phyloP scores from a whole-genome alignment of 2,888 invertebrate species.

The Campoletis raptor region DNA sequence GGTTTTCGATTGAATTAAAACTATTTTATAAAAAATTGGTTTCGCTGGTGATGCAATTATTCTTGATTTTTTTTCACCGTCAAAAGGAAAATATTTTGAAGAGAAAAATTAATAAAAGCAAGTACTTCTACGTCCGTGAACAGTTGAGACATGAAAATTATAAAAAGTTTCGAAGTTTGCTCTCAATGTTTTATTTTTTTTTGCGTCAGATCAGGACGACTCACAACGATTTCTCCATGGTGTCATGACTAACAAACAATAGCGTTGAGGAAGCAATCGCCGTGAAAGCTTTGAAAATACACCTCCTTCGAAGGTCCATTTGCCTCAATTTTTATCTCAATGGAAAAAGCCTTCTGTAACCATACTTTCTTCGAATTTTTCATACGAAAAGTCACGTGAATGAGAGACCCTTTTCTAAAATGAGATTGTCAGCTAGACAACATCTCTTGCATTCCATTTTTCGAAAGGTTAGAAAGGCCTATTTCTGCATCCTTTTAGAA shows the following conservation, averaged over 20 bases:
- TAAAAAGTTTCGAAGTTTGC: conserved; percentile 19
- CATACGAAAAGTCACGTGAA: conserved; percentile 14
- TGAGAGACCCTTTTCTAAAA: conserved; percentile 38
- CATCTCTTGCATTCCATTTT: conserved; percentile 52
- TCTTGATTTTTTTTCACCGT: background rate
- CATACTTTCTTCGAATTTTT: conserved; percentile 35
- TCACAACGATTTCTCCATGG: conserved; percentile 68
- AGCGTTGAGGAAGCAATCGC: conserved; percentile 77
- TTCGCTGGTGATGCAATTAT: background rate
- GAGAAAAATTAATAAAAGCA: background rate
- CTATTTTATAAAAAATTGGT: background rate
- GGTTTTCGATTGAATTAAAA: background rate
- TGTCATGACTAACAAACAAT: conserved; percentile 76
- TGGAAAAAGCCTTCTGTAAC: conserved; percentile 38
- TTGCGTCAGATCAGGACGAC: conserved; percentile 1
- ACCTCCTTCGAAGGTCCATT: conserved; percentile 40
- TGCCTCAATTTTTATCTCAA: conserved; percentile 28
- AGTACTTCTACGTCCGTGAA: background rate
- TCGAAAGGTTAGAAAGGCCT: conserved; percentile 27
- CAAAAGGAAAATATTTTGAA: background rate
- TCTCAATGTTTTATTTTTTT: conserved; percentile 8
- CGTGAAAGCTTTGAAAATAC: conserved; percentile 76
- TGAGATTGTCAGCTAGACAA: conserved; percentile 28
- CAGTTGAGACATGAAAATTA: background rate
- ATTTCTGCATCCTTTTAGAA: conserved; percentile 33